Base-by-base conservation (phyloP, 2,888 invertebrate species). In the Cybosia mesomella region DNA sequence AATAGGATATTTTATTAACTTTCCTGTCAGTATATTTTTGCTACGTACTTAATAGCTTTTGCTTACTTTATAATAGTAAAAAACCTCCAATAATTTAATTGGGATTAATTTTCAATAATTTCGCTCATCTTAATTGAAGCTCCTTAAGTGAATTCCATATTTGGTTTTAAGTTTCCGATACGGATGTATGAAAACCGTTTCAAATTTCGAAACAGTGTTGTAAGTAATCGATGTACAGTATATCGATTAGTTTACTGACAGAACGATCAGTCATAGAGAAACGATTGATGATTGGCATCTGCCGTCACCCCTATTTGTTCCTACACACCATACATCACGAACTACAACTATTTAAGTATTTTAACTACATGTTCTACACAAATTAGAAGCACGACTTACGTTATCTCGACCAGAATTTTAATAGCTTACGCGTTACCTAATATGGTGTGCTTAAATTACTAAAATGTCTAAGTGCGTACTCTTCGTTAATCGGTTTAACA, bases 381-480 rank as follows among this genome's bases (percentile, higher is more conserved):
- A 90, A 91, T 92, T 92, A 92, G 89, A 92, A 87, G 87, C 88
- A 89, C 87, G 87, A 86, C 84, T 87, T 73, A 73, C 84, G 87
- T 86, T 90, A 89, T 89, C 89, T 90, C 89, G 84, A 86, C 87
- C 87, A 88, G 87, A 87, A 89, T 89, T 91, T 89, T 88, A 90
- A 89, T 89, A 83, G 81, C 80, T 77, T 72, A 72, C 71, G 79
- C 77, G 69, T 76, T 79, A 65, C 74, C 61, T 79, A 82, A 85
- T 86, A 76, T 77, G 75, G 83, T 77, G 69, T 65, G 68, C 70
- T 71, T 72, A 80, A 81, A 81, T 76, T 70, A 77, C 72, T 76
- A 61, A 72, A 75, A 60, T 63, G 49, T 32, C 28, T 13, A 57
- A 53, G 54, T 4, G 43, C 22, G 57, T 64, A 68, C 70, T 74